Percentiles rank a stretch among this genome's conserved stretches.
Evolutionary conservation across 2,888 invertebrate species (phyloP).

Genomic region (Diogma glabrata): DNA sequence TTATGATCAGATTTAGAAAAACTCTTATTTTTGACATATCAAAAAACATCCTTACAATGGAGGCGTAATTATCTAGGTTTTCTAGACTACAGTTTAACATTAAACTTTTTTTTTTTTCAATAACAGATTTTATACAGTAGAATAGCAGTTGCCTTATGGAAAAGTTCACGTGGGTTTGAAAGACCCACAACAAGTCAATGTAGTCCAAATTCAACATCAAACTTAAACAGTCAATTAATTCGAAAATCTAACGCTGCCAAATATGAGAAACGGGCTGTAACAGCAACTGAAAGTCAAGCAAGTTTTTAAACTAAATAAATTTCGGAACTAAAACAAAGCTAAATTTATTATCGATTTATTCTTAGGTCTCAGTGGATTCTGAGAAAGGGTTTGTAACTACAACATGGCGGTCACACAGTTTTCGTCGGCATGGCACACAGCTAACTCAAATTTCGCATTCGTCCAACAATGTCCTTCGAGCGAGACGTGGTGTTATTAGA

Average conservation of each 20-base stretch:
- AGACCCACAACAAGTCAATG: conserved; percentile 36
- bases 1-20: too few species aligned
- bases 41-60: too few species aligned
- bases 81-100: too few species aligned
- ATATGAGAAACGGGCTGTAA: conserved; percentile 36
- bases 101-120: background rate
- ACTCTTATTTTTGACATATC: too few species aligned
- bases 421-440: conserved; percentile 35
- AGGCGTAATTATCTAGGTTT: too few species aligned
- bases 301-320: too few species aligned
- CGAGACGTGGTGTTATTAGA: conserved; percentile 74
- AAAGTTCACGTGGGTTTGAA: conserved; percentile 55
- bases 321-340: too few species aligned
- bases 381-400: background rate
- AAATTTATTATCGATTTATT: too few species aligned
- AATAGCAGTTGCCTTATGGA: conserved; percentile 77
- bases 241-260: too few species aligned
- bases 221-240: conserved; percentile 32
- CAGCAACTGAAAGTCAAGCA: conserved; percentile 21
- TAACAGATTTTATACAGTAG: conserved; percentile 64
- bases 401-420: conserved; percentile 5
- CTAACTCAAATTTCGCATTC: conserved; percentile 53
- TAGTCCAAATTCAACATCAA: conserved; percentile 27
- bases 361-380: conserved; percentile 2
- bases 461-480: conserved; percentile 63